phyloP scores from a whole-genome alignment of 2,888 invertebrate genomes.

The Ganaspis brasiliensis region DNA sequence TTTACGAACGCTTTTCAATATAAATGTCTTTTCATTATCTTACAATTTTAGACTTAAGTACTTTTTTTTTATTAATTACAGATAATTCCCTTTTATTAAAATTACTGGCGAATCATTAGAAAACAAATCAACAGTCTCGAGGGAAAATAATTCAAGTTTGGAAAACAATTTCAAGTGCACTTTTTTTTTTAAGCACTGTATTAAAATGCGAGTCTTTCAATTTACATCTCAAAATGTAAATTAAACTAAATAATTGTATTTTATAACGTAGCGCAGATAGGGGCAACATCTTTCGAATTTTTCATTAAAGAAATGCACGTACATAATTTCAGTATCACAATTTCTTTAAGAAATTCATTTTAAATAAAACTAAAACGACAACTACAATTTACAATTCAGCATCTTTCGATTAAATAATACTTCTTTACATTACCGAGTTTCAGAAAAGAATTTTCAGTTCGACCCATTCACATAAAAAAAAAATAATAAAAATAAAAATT shows the following conservation, averaged over 20 bases:
- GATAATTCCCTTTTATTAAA: not conserved
- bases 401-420: conserved; percentile 46
- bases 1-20: not conserved
- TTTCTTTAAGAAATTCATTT: conserved; percentile 18
- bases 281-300: conserved; percentile 20
- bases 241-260: not conserved
- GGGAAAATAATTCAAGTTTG: not conserved
- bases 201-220: too few species aligned
- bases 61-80: not conserved
- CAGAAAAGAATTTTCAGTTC: conserved; percentile 22
- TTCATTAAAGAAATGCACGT: conserved; percentile 36
- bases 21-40: not conserved
- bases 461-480: not conserved
- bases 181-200: too few species aligned
- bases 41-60: conserved; percentile 13
- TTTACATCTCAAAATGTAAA: not conserved
- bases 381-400: conserved; percentile 42
- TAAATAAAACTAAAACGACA: conserved; percentile 22
- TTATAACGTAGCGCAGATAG: not conserved
- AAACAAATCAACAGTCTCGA: conserved; percentile 18
- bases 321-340: conserved; percentile 45
- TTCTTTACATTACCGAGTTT: conserved; percentile 18
- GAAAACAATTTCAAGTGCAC: conserved; percentile 28
- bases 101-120: not conserved
- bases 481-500: not conserved